Percentiles rank a stretch among this genome's conserved stretches.
These are phyloP conservation scores for Benitochromis conjunctus DNA, from an alignment of 2,113 vertebrate genomes.

Conservation along the genomic window DNA sequence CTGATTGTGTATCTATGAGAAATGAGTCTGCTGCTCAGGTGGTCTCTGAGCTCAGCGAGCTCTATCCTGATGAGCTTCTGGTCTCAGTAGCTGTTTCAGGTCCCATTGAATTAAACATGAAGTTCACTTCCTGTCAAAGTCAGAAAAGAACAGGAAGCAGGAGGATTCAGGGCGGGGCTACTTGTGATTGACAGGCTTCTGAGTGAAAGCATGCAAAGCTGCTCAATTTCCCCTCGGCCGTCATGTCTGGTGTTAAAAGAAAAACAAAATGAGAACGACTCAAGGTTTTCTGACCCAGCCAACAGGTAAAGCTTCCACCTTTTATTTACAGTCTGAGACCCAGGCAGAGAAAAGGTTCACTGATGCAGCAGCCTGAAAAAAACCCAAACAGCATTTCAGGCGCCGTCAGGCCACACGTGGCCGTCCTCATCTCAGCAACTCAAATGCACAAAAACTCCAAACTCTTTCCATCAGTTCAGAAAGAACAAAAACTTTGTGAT, in stretches of 20 bases:
- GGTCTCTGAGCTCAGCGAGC: not conserved
- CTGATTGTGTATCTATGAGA: not conserved
- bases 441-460: not conserved
- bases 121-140: not conserved
- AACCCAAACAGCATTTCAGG: not conserved
- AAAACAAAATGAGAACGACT: not conserved
- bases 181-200: not conserved
- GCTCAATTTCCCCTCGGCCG: not conserved
- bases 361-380: not conserved
- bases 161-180: not conserved
- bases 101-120: not conserved
- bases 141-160: not conserved
- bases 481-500: too few species aligned
- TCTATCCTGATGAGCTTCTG: not conserved
- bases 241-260: fast-evolving
- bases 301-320: not conserved
- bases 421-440: not conserved
- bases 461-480: not conserved
- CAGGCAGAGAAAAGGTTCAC: not conserved
- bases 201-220: fast-evolving
- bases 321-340: not conserved
- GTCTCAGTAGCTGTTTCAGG: too few species aligned
- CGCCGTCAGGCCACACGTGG: not conserved
- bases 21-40: not conserved
- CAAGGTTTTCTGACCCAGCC: not conserved